Conservation (phyloP, 2,888 invertebrate species). For the Danaus chrysippus region DNA sequence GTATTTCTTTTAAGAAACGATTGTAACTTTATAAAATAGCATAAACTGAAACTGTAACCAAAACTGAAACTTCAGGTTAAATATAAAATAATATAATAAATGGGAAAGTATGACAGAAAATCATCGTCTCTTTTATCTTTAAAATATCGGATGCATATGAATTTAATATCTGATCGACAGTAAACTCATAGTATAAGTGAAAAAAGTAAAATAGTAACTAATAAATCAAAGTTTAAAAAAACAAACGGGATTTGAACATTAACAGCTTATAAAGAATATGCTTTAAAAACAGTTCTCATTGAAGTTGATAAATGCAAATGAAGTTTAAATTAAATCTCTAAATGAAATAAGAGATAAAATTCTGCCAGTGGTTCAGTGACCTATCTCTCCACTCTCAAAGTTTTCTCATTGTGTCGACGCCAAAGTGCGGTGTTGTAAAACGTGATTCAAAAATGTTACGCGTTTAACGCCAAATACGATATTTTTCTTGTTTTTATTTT, state of each 20-base stretch:
- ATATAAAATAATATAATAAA: neutral
- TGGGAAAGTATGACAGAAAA: no score
- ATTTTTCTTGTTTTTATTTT: constrained; percentile 6
- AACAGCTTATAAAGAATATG: neutral
- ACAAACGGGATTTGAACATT: neutral
- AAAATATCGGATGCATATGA: no score
- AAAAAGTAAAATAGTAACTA: no score
- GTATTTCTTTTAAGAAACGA: no score
- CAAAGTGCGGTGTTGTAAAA: constrained; percentile 8
- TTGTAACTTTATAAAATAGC: no score
- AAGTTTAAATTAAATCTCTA: constrained; percentile 5
- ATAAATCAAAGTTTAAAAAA: no score
- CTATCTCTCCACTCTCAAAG: constrained; percentile 2
- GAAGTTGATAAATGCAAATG: neutral
- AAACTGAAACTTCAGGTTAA: neutral
- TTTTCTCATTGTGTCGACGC: constrained; percentile 9
- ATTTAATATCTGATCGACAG: no score
- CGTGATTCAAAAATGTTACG: constrained; percentile 7
- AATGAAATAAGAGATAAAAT: constrained; percentile 2
- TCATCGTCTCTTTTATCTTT: no score
- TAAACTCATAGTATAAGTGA: no score
- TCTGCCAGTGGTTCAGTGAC: neutral
- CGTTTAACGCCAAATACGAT: neutral
- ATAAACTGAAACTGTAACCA: no score
- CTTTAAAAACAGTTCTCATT: neutral